Evolutionary conservation across 2,797 vertebrate species (phyloP), one percentile per base, ranked within the genome.

Genomic region (Corythornis leucogaster): DNA sequence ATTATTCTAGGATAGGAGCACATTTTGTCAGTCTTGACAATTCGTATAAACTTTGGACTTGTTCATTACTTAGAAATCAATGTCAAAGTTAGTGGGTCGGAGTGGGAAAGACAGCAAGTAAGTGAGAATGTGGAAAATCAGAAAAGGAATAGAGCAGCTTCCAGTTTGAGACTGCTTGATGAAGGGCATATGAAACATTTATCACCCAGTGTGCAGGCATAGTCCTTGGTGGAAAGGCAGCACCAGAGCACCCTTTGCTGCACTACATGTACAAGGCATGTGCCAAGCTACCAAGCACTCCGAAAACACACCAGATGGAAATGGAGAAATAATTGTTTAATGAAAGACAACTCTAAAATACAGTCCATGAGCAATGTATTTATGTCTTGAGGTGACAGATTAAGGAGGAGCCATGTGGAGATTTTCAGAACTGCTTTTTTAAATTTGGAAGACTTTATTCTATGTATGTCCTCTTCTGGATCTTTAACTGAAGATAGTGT

Each of bases 161-260:
- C 64, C 9, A 6, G 0, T 48, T 45, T 15, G 38, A 40, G 46
- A 15, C 16, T 40, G 24, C 24, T 45, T 24, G 24, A 43, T 55
- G 43, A 76, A 31, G 28, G 50, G 63, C n/a, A 10, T 6, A 9
- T 53, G 38, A 70, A 64, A 59, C 18, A 19, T 51, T 38, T 76
- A 25, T 54, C 0, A 2, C 7, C 5, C n/a, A 11, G 19, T 51
- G 35, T 18, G 31, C 24, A 22, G 12, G 9, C 10, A 12, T 9
- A 16, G 31, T 12, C 28, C 31, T 22, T 18, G 24, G 11, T 7
- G 18, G 43, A 43, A 15, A 51, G 22, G 20, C 30, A 78, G 45
- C 28, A 30, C 9, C 20, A 31, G 28, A 33, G 6, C 20, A 8
- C 5, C 15, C 21, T 5, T 51, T 43, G 30, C 17, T 58, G 38